These are phyloP conservation scores for Unio delphinus DNA, from an alignment of 2,888 invertebrate genomes.

Conservation along the genomic window DNA sequence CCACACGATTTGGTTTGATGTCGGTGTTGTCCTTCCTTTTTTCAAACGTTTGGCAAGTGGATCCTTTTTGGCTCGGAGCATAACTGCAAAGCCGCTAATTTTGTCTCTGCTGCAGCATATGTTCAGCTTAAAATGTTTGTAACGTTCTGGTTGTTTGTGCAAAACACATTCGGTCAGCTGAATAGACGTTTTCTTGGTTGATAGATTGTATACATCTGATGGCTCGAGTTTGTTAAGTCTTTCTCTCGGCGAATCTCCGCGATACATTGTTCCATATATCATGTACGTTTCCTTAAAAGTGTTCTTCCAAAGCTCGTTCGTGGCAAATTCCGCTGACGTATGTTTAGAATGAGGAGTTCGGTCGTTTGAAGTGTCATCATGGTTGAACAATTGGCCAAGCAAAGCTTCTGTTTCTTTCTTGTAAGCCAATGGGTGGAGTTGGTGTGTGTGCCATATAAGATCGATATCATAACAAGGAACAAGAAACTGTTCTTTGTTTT, in stretches of 20 bases:
- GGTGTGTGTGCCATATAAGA: slow-evolving; percentile 73
- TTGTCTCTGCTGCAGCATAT: no score
- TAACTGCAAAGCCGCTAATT: no score
- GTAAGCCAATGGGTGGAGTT: slow-evolving; percentile 65
- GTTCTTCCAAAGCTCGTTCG: slow-evolving; percentile 69
- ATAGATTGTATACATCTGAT: slow-evolving; percentile 46
- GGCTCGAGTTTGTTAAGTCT: slow-evolving; percentile 65
- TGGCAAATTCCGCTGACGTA: slow-evolving; percentile 68
- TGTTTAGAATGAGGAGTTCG: slow-evolving; percentile 70
- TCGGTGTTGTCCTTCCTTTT: no score
- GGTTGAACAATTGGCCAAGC: slow-evolving; percentile 68
- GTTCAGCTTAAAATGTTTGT: no score
- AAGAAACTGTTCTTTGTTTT: slow-evolving; percentile 69
- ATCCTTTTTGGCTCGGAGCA: no score
- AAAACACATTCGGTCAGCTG: background rate
- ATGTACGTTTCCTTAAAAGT: slow-evolving; percentile 69
- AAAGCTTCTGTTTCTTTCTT: slow-evolving; percentile 45
- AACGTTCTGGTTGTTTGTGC: no score
- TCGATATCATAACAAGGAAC: slow-evolving; percentile 74
- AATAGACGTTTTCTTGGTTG: slow-evolving; percentile 43
- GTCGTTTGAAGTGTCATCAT: slow-evolving; percentile 73
- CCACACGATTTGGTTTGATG: no score
- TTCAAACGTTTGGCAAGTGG: no score
- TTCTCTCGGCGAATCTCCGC: slow-evolving; percentile 70
- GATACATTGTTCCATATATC: slow-evolving; percentile 71